Base-by-base conservation (phyloP, 2,113 vertebrate genomes). In the Rhabdomys dilectus region DNA sequence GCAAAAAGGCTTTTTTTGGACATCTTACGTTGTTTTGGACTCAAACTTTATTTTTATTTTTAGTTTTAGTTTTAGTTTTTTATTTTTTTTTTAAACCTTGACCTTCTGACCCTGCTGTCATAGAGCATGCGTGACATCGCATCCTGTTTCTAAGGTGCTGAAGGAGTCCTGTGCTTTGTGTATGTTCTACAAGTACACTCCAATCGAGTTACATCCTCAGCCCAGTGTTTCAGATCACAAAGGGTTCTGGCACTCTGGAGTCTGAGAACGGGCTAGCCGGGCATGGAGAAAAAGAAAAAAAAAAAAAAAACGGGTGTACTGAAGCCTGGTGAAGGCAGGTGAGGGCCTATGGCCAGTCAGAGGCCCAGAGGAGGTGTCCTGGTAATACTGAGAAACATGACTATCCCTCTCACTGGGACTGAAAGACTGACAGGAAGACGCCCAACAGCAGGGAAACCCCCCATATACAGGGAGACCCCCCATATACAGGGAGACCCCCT, bases 111-210 rank as follows among this genome's bases (percentile, higher is more conserved):
- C 31, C 85, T 51, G 6, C 42, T 24, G 29, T 36, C 11, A 24
- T 51, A 36, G 0, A 5, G 1, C 1, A 6, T 5, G 5, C 8
- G 31, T 34, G 42, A 5, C 29, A 4, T 24, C 31, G 51, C 45
- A 24, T 19, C 42, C 31, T 22, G 42, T 51, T 86, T 36, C 21
- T 7, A 39, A 24, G 60, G 31, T 3, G 45, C 31, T 51, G 42
- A 56, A 16, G n/a, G n/a, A 17, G 19, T 22, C 58, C 60, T 24
- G 60, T 24, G 24, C 62, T 29, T 64, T 19, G 36, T 17, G 62
- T 29, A 64, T 29, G 62, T 29, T 29, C 36, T 17, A 29, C 62
- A 86, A 86, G 17, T 2, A 22, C 5, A 48, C 9, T 48, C 31
- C 17, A 1, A 48, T 9, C 4, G 2, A 36, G 17, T 70, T 51